phyloP scores from a whole-genome alignment of 2,888 invertebrate species.

The Ceratothoa steindachneri region DNA sequence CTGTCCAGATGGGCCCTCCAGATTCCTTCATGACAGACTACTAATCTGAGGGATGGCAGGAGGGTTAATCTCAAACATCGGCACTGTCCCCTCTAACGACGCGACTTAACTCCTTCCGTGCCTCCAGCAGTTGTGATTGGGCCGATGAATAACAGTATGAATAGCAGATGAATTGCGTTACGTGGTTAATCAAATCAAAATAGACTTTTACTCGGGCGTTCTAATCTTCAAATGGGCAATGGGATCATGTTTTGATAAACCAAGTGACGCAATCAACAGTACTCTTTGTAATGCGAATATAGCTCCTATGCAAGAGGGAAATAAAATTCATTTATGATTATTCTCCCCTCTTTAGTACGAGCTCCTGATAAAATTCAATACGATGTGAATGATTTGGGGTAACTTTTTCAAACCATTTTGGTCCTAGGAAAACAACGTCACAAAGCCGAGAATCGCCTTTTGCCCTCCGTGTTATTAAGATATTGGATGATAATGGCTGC shows the following conservation, averaged over 20 bases:
- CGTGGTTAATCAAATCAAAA: slow-evolving; percentile 48
- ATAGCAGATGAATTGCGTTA: slow-evolving; percentile 45
- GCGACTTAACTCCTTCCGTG: not conserved
- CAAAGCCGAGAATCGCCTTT: slow-evolving; percentile 23
- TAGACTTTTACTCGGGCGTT: slow-evolving; percentile 43
- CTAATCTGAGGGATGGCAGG: not conserved
- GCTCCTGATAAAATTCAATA: slow-evolving; percentile 18
- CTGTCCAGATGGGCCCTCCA: not conserved
- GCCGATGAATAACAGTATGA: slow-evolving; percentile 37
- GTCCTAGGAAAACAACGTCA: not conserved
- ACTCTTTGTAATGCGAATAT: no score
- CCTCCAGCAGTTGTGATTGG: slow-evolving; percentile 26
- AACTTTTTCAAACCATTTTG: slow-evolving; percentile 19
- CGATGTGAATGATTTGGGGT: slow-evolving; percentile 26
- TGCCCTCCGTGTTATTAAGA: slow-evolving; percentile 12
- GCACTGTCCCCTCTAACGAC: not conserved
- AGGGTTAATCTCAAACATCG: not conserved
- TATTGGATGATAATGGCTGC: slow-evolving; percentile 25
- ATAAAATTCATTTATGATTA: no score
- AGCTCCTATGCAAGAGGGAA: no score
- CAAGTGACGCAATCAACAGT: not conserved
- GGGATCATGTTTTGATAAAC: not conserved
- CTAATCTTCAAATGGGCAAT: slow-evolving; percentile 45
- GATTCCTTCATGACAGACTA: not conserved
- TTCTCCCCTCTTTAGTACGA: not conserved